Conservation (phyloP, 2,888 invertebrate species). For the Stenotaenia linearis region DNA sequence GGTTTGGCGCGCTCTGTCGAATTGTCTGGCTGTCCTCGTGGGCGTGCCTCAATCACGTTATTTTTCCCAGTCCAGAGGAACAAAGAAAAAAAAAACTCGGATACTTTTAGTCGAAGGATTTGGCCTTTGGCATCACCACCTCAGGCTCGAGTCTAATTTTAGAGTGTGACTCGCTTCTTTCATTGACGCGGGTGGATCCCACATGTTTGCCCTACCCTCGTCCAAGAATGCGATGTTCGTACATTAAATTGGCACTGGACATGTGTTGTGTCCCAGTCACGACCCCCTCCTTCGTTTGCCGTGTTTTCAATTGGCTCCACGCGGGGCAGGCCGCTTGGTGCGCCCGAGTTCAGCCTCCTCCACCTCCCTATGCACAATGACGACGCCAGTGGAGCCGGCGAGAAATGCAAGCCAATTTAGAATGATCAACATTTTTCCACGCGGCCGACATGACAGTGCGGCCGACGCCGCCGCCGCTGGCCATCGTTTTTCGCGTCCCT, state of each 20-base stretch:
- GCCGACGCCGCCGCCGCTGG: slow-evolving; percentile 19
- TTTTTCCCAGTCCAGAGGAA: background rate
- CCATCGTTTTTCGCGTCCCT: slow-evolving; percentile 6
- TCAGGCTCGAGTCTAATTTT: background rate
- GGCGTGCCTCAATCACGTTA: background rate
- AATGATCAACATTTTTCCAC: slow-evolving; percentile 29
- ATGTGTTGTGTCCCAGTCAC: background rate
- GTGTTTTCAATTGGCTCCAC: slow-evolving; percentile 19
- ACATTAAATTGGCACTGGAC: slow-evolving; percentile 1
- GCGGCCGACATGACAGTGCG: slow-evolving; percentile 19
- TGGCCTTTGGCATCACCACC: background rate
- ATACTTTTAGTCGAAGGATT: background rate
- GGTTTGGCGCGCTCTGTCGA: background rate
- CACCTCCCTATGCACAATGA: slow-evolving; percentile 28
- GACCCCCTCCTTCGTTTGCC: background rate
- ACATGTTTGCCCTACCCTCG: background rate
- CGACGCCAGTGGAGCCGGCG: slow-evolving; percentile 29
- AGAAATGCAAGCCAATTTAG: slow-evolving; percentile 33
- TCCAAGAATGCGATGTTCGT: background rate
- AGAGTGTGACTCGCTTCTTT: background rate
- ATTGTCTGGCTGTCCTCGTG: background rate
- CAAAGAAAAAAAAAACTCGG: background rate
- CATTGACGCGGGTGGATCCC: background rate
- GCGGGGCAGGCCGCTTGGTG: slow-evolving; percentile 24
- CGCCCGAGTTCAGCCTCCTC: slow-evolving; percentile 22